phyloP scores from a whole-genome alignment of 2,888 invertebrate genomes.

The Cenopis cana region DNA sequence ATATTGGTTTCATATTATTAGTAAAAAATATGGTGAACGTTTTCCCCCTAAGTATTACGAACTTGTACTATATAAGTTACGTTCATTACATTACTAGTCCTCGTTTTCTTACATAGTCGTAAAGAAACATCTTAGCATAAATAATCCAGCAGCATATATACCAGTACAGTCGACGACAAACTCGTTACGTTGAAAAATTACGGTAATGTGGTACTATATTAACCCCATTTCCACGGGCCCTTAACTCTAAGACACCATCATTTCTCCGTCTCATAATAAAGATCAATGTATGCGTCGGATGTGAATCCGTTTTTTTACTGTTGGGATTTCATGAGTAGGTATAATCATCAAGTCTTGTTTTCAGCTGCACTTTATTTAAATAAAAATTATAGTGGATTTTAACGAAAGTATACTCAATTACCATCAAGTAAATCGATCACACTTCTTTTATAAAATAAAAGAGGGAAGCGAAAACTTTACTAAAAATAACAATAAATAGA shows the following conservation, averaged over 20 bases:
- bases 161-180: constrained; percentile 56
- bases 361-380: neutral
- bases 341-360: neutral
- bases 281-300: constrained; percentile 46
- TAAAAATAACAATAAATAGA: too few species aligned
- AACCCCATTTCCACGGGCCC: constrained; percentile 50
- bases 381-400: too few species aligned
- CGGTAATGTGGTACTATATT: constrained; percentile 57
- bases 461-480: neutral
- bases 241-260: constrained; percentile 46
- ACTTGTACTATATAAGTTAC: neutral
- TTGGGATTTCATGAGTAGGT: constrained; percentile 4
- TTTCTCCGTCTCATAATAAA: constrained; percentile 56
- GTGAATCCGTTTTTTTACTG: neutral
- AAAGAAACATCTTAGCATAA: constrained; percentile 11
- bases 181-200: constrained; percentile 58
- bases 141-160: constrained; percentile 46
- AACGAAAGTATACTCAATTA: too few species aligned
- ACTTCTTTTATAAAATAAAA: neutral
- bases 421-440: neutral
- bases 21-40: too few species aligned
- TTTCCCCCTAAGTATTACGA: neutral
- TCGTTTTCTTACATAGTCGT: neutral
- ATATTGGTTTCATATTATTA: too few species aligned
- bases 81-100: constrained; percentile 6